Percentiles rank a stretch among this genome's conserved stretches.
These are phyloP conservation scores for Amphiura filiformis DNA, from an alignment of 35 echinoderm and acorn worm species.

Conservation along the genomic window DNA sequence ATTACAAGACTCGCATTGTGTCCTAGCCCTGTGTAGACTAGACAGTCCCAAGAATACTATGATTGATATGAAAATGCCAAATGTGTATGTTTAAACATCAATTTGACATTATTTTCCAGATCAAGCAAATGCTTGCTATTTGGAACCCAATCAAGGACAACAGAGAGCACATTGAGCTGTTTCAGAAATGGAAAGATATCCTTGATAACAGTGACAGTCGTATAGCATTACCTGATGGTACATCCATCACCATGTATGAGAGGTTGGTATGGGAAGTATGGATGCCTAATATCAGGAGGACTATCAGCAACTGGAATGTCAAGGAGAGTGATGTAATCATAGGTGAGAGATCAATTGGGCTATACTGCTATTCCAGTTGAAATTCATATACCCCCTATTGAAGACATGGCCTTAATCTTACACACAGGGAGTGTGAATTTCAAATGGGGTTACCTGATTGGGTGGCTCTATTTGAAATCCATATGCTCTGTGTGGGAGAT, in stretches of 20 bases:
- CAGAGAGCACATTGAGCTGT: slow-evolving; percentile 47
- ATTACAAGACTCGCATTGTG: too few species aligned
- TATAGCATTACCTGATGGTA: slow-evolving; percentile 35
- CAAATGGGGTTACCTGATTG: too few species aligned
- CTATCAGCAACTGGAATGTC: slow-evolving; percentile 62
- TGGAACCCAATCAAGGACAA: slow-evolving; percentile 63
- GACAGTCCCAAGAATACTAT: too few species aligned
- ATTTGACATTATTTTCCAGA: slow-evolving; percentile 38
- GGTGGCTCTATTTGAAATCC: too few species aligned
- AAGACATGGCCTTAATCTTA: too few species aligned
- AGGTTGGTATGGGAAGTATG: slow-evolving; percentile 88
- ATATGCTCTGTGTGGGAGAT: too few species aligned
- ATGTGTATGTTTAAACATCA: too few species aligned
- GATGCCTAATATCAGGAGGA: slow-evolving; percentile 78
- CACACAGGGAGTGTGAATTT: too few species aligned
- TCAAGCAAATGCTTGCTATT: slow-evolving; percentile 39
- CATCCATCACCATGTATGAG: slow-evolving; percentile 84
- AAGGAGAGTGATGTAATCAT: slow-evolving; percentile 61
- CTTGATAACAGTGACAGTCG: slow-evolving; percentile 70
- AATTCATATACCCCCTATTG: too few species aligned
- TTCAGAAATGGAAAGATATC: slow-evolving; percentile 83
- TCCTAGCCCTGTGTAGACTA: too few species aligned
- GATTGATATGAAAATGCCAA: too few species aligned
- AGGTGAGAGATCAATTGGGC: slow-evolving; percentile 11
- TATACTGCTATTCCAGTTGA: too few species aligned